Evolutionary conservation across 2,888 invertebrate species (phyloP).

Genomic region (Ptychoptera albimana): DNA sequence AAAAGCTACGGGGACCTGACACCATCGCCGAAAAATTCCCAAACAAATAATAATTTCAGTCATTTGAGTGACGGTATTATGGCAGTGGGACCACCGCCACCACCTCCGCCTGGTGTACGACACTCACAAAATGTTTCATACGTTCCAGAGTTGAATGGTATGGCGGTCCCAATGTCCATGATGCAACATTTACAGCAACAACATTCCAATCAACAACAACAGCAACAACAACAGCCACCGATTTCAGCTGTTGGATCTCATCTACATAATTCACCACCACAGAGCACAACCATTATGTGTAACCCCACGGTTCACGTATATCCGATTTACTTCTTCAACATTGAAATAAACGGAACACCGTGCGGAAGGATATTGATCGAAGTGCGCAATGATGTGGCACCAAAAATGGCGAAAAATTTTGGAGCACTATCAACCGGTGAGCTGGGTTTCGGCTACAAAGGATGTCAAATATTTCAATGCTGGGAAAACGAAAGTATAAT

Average conservation of each 20-base stretch:
- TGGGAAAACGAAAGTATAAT: conserved; percentile 72
- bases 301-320: conserved; percentile 39
- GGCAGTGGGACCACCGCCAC: conserved; percentile 12
- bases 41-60: conserved; percentile 6
- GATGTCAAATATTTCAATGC: conserved; percentile 66
- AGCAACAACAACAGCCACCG: conserved; percentile 8
- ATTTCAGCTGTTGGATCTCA: not conserved
- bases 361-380: conserved; percentile 61
- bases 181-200: conserved; percentile 14
- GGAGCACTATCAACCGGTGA: conserved; percentile 54
- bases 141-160: conserved; percentile 11
- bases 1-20: conserved; percentile 23
- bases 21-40: conserved; percentile 16
- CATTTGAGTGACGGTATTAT: conserved; percentile 11
- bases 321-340: conserved; percentile 60
- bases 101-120: conserved; percentile 10
- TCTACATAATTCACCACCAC: conserved; percentile 21
- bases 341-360: conserved; percentile 53
- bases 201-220: conserved; percentile 13
- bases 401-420: conserved; percentile 69
- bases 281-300: conserved; percentile 29
- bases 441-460: conserved; percentile 59
- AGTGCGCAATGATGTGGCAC: conserved; percentile 60
- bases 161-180: conserved; percentile 8
- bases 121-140: conserved; percentile 5